These are phyloP conservation scores for Ophthalmolycus amberensis DNA, from an alignment of 2,113 vertebrate genomes.

Conservation along the genomic window DNA sequence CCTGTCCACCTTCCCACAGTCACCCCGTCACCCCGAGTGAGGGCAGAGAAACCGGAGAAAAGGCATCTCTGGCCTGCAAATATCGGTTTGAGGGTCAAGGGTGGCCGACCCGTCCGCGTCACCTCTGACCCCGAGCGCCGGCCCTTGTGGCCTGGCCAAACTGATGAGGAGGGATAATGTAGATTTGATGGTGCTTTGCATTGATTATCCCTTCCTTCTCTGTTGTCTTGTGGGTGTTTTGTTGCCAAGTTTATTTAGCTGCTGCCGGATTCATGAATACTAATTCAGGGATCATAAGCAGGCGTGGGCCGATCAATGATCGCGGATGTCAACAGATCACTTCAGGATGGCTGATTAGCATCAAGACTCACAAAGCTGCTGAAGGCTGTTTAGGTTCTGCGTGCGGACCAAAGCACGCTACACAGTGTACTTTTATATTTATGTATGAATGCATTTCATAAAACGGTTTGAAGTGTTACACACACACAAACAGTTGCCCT, in stretches of 20 bases:
- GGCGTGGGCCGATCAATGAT: slow-evolving; percentile 91
- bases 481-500: slow-evolving; percentile 17
- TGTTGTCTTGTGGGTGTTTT: slow-evolving; percentile 85
- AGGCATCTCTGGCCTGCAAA: slow-evolving; percentile 83
- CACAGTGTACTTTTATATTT: not conserved
- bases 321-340: slow-evolving; percentile 84
- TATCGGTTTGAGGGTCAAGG: slow-evolving; percentile 94
- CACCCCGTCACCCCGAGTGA: slow-evolving; percentile 11
- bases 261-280: slow-evolving; percentile 97
- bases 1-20: slow-evolving; percentile 46
- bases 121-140: slow-evolving; percentile 94
- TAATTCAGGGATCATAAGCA: slow-evolving; percentile 97
- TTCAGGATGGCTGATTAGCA: slow-evolving; percentile 58
- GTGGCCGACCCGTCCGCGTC: slow-evolving; percentile 85
- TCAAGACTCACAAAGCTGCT: slow-evolving; percentile 28
- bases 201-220: slow-evolving; percentile 87
- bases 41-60: slow-evolving; percentile 72
- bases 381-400: slow-evolving; percentile 7
- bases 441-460: not conserved
- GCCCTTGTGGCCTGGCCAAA: slow-evolving; percentile 86
- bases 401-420: not conserved
- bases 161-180: slow-evolving; percentile 95
- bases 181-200: slow-evolving; percentile 97
- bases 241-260: slow-evolving; percentile 98
- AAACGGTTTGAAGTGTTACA: no score